Evolutionary conservation across 2,888 invertebrate species (phyloP), one percentile per base, ranked within the genome.

Genomic region (Eupithecia tripunctaria): DNA sequence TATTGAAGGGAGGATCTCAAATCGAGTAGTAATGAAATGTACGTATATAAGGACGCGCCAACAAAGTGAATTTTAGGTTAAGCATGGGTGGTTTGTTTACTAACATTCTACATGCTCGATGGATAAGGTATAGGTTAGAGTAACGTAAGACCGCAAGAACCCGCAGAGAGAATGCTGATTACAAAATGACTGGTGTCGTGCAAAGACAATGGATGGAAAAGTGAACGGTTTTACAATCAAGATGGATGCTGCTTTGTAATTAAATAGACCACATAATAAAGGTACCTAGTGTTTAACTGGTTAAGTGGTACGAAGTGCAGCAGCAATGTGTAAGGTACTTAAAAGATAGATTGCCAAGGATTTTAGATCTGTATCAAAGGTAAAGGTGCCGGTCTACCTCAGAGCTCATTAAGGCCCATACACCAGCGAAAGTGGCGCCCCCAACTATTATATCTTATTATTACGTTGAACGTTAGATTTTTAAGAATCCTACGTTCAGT

Each of bases 191-290:
- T 14, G 64, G 64, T 64, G 71, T 60, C 60, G 51, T 43, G 59
- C 59, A 8, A 65, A 59, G 56, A 74, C 74, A 74, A 74, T 74
- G 66, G 74, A 15, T 69, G 62, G 71, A 74, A 71, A 72, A 67
- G 75, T 64, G 56, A 75, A 69, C 72, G 75, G 74, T 75, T 68
- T 65, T 56, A 60, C 29, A 29, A 64, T 36, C 64, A 36, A 64
- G 64, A 38, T 38, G 38, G 64, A 41, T 64, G 64, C 38, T 38
- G 21, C 15, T 29, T 60, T 29, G 29, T 60, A 29, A 60, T 60
- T 60, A 29, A 56, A 56, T 25, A 25, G 4, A 25, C 21, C 56
- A 25, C 56, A 4, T 25, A 47, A 51, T 6, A 12, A 21, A 21
- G 10, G n/a, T n/a, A n/a, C n/a, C n/a, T n/a, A n/a, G n/a, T 51